Evolutionary conservation across 2,113 vertebrate genomes (phyloP).

Genomic region (Dasyornis broadbenti): DNA sequence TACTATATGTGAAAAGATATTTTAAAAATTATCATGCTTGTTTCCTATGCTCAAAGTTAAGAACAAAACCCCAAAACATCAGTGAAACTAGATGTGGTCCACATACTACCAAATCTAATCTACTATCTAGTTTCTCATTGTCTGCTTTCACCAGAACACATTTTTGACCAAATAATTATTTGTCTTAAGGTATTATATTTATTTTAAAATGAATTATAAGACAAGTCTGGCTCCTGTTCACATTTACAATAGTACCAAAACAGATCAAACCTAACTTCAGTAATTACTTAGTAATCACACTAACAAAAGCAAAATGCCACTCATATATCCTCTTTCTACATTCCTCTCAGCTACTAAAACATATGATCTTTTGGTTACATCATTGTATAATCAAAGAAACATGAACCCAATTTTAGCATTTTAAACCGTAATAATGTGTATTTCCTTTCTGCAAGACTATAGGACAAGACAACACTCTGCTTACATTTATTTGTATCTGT

Average conservation of each 20-base stretch:
- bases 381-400: neutral
- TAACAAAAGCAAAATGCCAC: neutral
- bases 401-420: neutral
- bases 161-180: neutral
- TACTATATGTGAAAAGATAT: neutral
- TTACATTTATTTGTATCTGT: neutral
- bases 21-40: accelerated
- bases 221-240: neutral
- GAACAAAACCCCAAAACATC: neutral
- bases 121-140: neutral
- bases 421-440: neutral
- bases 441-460: neutral
- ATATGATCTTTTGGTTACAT: neutral
- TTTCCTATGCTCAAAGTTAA: neutral
- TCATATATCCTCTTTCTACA: neutral
- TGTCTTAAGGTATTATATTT: neutral
- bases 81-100: accelerated
- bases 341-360: neutral
- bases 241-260: neutral
- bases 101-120: neutral
- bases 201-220: neutral
- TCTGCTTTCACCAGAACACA: neutral
- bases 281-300: neutral
- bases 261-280: neutral
- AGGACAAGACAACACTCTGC: neutral